A percentile compares a stretch with the other conserved stretches of the same genome.
Conservation (phyloP, 2,113 vertebrate species). For the Microtus pennsylvanicus region DNA sequence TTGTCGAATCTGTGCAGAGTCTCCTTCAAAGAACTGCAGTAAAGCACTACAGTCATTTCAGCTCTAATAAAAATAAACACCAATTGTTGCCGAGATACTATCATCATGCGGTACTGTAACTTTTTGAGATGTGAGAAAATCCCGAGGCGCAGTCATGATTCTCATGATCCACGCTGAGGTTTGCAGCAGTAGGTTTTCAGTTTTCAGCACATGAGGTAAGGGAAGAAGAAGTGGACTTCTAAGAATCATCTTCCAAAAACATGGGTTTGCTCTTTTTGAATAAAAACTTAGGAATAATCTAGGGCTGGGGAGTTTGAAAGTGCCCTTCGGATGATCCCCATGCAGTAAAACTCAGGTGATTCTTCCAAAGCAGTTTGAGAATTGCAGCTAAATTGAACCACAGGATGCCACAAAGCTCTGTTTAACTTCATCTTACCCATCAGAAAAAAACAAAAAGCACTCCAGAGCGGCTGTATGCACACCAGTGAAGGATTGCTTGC, state of each 20-base stretch:
- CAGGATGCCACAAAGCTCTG: neutral
- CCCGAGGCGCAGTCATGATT: no score
- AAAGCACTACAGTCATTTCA: neutral
- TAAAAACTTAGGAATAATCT: neutral
- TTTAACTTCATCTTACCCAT: neutral
- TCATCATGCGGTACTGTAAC: neutral
- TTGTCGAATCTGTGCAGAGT: neutral
- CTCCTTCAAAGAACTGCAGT: neutral
- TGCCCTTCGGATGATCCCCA: neutral
- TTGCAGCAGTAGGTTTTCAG: neutral
- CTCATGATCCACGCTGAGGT: neutral
- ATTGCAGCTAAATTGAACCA: neutral
- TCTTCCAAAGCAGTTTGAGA: neutral
- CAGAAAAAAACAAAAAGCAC: neutral
- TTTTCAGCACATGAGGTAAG: neutral
- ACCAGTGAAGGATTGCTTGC: neutral
- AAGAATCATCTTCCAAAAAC: neutral
- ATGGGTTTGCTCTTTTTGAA: neutral
- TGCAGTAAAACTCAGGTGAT: neutral
- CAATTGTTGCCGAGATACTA: neutral
- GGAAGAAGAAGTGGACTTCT: neutral
- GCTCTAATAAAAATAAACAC: neutral
- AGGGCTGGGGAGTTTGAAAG: neutral
- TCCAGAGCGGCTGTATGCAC: neutral
- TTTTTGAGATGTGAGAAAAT: conserved; percentile 1